Conservation (phyloP, 2,113 vertebrate species). For the Podarcis muralis region DNA sequence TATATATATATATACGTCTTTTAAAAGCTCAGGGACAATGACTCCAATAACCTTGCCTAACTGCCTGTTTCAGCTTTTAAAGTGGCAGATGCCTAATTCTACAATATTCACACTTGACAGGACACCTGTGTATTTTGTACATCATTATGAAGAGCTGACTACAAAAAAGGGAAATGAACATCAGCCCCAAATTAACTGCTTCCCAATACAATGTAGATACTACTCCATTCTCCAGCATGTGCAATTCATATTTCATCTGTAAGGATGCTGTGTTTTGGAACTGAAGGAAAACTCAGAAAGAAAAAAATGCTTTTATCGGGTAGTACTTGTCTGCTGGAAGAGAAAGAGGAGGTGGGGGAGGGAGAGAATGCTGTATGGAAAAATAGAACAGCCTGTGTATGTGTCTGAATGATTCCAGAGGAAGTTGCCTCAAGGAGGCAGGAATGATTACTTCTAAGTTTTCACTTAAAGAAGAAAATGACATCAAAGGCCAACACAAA, state of each 20-base stretch:
- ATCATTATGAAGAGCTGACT: neutral
- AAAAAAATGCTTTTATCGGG: neutral
- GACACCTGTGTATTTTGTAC: neutral
- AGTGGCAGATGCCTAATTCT: neutral
- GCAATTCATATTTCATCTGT: neutral
- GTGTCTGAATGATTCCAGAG: neutral
- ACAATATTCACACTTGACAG: neutral
- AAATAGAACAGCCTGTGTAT: neutral
- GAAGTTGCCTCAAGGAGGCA: neutral
- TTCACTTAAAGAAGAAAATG: neutral
- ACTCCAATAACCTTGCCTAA: neutral
- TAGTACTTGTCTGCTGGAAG: neutral
- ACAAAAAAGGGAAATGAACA: neutral
- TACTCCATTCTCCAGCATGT: neutral
- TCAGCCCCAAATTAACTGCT: neutral
- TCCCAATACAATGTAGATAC: neutral
- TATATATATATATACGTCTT: neutral
- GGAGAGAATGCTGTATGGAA: no score
- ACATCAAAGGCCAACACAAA: neutral
- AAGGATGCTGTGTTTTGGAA: neutral
- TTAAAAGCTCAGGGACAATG: neutral
- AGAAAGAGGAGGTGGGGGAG: neutral
- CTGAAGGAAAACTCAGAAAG: neutral
- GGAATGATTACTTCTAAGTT: neutral
- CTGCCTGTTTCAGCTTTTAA: neutral